Conservation (phyloP, 2,113 vertebrate species). For the Fukomys damarensis region DNA sequence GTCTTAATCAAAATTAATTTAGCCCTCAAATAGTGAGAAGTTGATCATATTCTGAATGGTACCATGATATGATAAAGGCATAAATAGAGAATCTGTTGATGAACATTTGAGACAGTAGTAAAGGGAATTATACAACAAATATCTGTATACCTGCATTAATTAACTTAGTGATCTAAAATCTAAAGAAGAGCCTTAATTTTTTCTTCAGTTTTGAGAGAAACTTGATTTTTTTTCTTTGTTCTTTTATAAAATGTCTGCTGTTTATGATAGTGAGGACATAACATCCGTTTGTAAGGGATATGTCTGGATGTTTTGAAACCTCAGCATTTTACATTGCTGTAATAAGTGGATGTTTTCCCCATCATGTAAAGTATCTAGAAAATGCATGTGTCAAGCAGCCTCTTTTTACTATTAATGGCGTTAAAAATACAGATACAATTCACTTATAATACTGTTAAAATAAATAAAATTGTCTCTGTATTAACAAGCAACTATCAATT, state of each 20-base stretch:
- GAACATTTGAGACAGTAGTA: constrained; percentile 4
- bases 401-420: constrained; percentile 39
- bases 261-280: background rate
- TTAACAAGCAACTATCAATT: background rate
- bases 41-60: background rate
- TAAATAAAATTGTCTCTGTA: background rate
- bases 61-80: constrained; percentile 40
- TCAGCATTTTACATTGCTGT: background rate
- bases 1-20: constrained; percentile 44
- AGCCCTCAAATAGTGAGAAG: background rate
- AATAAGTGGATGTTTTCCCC: background rate
- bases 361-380: constrained; percentile 12
- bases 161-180: background rate
- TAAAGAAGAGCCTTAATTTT: constrained; percentile 2
- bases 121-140: constrained; percentile 4
- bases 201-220: constrained; percentile 43
- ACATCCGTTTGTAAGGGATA: background rate
- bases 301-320: constrained; percentile 37
- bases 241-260: background rate
- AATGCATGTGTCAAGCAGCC: background rate
- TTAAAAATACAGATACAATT: constrained; percentile 64
- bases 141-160: background rate
- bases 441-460: constrained; percentile 44
- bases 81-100: background rate
- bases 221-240: constrained; percentile 18